Conservation (phyloP, 2,797 vertebrate genomes). For the Oryzias dopingdopingensis region DNA sequence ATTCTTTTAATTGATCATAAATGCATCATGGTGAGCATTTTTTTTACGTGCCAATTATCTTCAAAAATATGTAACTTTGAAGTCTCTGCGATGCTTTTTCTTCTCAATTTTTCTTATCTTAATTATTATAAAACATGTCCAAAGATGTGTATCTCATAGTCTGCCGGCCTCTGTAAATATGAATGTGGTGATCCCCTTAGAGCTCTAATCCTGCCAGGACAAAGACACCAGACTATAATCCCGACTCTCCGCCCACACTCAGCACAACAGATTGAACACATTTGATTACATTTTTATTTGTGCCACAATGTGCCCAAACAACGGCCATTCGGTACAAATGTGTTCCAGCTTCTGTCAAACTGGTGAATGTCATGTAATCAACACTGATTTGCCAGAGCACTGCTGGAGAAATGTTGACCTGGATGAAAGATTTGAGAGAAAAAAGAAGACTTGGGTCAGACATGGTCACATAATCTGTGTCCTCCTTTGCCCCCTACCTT, state of each 20-base stretch:
- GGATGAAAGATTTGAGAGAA: background rate
- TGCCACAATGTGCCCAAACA: constrained; percentile 32
- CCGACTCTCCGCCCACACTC: constrained; percentile 53
- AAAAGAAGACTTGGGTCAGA: background rate
- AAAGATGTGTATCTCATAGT: constrained; percentile 16
- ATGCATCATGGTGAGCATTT: too few species aligned
- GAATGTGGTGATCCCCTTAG: constrained; percentile 70
- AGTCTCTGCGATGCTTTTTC: too few species aligned
- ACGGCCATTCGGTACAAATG: constrained; percentile 24
- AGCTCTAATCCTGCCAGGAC: constrained; percentile 65
- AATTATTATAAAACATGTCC: background rate
- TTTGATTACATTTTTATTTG: constrained; percentile 54
- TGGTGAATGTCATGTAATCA: constrained; percentile 1
- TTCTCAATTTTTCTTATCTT: too few species aligned
- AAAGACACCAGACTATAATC: constrained; percentile 69
- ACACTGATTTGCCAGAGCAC: background rate
- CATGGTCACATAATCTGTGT: constrained; percentile 8
- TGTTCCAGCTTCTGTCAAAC: constrained; percentile 31
- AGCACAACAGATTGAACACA: constrained; percentile 42
- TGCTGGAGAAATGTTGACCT: background rate
- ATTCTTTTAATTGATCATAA: too few species aligned
- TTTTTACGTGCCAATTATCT: too few species aligned
- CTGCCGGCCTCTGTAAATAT: constrained; percentile 55
- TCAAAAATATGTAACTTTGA: too few species aligned
- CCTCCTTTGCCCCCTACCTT: constrained; percentile 17